These are phyloP conservation scores for Drosophila ananassae DNA, from an alignment of 1,140 invertebrate genomes.

Conservation along the genomic window DNA sequence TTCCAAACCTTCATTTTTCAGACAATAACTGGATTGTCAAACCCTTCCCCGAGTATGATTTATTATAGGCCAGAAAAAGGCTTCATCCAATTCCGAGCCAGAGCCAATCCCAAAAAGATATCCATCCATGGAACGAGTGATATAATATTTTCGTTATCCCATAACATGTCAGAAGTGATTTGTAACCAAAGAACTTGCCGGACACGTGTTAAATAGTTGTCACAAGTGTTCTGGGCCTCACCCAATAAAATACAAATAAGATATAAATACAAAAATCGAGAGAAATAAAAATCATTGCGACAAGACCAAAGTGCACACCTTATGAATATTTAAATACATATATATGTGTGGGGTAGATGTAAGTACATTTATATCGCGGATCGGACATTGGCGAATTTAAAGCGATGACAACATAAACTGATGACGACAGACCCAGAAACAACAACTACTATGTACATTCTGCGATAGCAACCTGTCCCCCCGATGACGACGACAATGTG, in stretches of 20 bases:
- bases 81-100: constrained; percentile 25
- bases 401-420: constrained; percentile 81
- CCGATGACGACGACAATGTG: constrained; percentile 50
- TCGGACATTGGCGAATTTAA: constrained; percentile 65
- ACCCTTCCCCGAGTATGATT: constrained; percentile 32
- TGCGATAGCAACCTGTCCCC: constrained; percentile 37
- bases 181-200: constrained; percentile 52
- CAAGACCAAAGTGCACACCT: constrained; percentile 75
- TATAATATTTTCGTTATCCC: constrained; percentile 39
- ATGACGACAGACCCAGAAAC: constrained; percentile 63
- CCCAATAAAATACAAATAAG: constrained; percentile 59
- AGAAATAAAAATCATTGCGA: constrained; percentile 57
- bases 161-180: constrained; percentile 51
- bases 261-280: constrained; percentile 31
- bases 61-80: constrained; percentile 19
- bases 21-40: constrained; percentile 38
- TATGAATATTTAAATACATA: constrained; percentile 77
- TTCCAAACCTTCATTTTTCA: constrained; percentile 27
- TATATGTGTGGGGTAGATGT: constrained; percentile 11
- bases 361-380: constrained; percentile 29
- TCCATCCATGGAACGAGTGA: constrained; percentile 17
- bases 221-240: constrained; percentile 42
- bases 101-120: constrained; percentile 24
- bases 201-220: constrained; percentile 52
- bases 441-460: constrained; percentile 25